A percentile compares a stretch with the other conserved stretches of the same genome.
phyloP scores from a whole-genome alignment of 2,797 vertebrate genomes.

The Natrix natrix region DNA sequence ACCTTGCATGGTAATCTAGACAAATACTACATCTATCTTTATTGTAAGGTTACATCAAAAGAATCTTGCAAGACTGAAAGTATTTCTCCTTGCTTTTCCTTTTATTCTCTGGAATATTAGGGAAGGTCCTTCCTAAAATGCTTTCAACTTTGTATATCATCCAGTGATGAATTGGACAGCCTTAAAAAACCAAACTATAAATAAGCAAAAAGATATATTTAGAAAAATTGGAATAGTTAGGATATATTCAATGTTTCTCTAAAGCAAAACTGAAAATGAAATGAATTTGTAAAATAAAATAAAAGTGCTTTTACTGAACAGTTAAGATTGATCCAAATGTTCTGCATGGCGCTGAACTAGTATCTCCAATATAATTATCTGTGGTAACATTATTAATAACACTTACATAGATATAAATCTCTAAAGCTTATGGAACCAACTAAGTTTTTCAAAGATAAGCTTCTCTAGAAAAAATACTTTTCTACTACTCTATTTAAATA shows the following conservation, averaged over 20 bases:
- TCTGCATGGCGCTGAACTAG: background rate
- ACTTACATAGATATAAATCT: background rate
- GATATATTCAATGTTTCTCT: background rate
- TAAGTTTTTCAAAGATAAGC: background rate
- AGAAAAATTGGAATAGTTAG: background rate
- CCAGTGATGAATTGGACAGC: background rate
- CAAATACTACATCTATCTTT: background rate
- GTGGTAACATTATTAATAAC: background rate
- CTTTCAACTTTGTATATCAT: background rate
- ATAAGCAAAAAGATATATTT: background rate
- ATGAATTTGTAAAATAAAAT: background rate
- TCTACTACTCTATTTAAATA: background rate
- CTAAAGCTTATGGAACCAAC: background rate
- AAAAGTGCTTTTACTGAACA: background rate
- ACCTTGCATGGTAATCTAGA: background rate
- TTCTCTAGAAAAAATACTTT: background rate
- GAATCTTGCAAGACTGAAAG: background rate
- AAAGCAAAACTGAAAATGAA: background rate
- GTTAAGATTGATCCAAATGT: background rate
- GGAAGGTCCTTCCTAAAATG: background rate
- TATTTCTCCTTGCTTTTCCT: background rate
- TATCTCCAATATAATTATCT: accelerated
- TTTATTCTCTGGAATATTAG: background rate
- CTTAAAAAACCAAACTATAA: background rate
- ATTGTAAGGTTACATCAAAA: background rate